A percentile compares a stretch with the other conserved stretches of the same genome.
phyloP scores from a whole-genome alignment of 2,888 invertebrate species.

The Napeogenes sylphis region DNA sequence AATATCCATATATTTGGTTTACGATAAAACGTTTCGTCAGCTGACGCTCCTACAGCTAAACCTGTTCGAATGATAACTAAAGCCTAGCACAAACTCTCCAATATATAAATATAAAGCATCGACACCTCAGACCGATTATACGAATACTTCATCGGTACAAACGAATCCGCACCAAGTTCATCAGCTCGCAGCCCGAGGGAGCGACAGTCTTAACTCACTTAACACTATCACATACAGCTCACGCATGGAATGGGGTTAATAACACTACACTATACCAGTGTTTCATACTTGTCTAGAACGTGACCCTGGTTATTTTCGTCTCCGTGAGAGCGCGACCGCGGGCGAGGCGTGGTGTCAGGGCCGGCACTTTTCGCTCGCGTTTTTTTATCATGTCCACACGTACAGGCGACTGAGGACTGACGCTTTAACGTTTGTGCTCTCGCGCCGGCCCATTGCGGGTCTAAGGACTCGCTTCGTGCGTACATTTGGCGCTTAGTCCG shows the following conservation, averaged over 20 bases:
- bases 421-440: slow-evolving; percentile 65
- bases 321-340: slow-evolving; percentile 64
- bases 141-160: slow-evolving; percentile 37
- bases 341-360: slow-evolving; percentile 44
- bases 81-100: slow-evolving; percentile 27
- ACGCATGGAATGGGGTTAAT: slow-evolving; percentile 39
- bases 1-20: slow-evolving; percentile 52
- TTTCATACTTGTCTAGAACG: slow-evolving; percentile 74
- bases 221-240: slow-evolving; percentile 41
- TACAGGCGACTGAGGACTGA: slow-evolving; percentile 68
- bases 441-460: slow-evolving; percentile 58
- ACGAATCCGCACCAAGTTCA: slow-evolving; percentile 41
- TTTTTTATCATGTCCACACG: slow-evolving; percentile 71
- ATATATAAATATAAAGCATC: slow-evolving; percentile 17
- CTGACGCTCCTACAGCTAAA: slow-evolving; percentile 23
- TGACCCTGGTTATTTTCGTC: slow-evolving; percentile 62
- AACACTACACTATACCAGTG: slow-evolving; percentile 56
- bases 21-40: slow-evolving; percentile 34
- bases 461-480: slow-evolving; percentile 65
- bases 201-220: slow-evolving; percentile 25
- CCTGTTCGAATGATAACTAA: slow-evolving; percentile 20
- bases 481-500: slow-evolving; percentile 54
- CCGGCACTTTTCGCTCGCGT: slow-evolving; percentile 54
- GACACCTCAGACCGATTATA: slow-evolving; percentile 22
- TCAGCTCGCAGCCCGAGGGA: slow-evolving; percentile 27